These are phyloP conservation scores for Temnothorax nylanderi DNA, from an alignment of 1,140 invertebrate genomes.

Conservation along the genomic window DNA sequence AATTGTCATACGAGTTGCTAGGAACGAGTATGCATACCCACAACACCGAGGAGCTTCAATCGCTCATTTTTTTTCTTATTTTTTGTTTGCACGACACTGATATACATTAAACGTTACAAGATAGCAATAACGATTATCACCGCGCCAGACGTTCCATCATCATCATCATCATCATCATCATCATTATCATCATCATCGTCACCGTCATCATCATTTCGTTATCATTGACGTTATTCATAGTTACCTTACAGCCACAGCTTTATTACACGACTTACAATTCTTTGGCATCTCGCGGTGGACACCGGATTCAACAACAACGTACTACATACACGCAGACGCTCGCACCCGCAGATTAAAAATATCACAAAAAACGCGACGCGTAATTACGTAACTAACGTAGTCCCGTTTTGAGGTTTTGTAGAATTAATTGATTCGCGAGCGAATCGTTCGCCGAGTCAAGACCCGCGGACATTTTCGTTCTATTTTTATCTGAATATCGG, in stretches of 20 bases:
- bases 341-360: constrained; percentile 60
- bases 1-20: constrained; percentile 85
- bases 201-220: constrained; percentile 54
- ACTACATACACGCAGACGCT: constrained; percentile 42
- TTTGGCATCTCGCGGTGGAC: constrained; percentile 73
- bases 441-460: constrained; percentile 27
- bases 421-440: constrained; percentile 24
- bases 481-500: constrained; percentile 3
- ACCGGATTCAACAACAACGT: constrained; percentile 69
- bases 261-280: constrained; percentile 72
- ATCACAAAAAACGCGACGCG: constrained; percentile 65
- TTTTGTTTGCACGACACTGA: constrained; percentile 84
- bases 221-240: constrained; percentile 66
- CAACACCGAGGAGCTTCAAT: constrained; percentile 84
- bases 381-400: constrained; percentile 57
- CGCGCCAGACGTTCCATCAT: constrained; percentile 62
- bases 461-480: neutral
- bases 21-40: constrained; percentile 85
- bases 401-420: constrained; percentile 29
- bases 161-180: constrained; percentile 35
- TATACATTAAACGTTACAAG: constrained; percentile 84
- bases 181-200: constrained; percentile 9
- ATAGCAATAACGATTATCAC: constrained; percentile 79
- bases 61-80: constrained; percentile 77
- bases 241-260: constrained; percentile 68